These are phyloP conservation scores for Cataglyphis livida DNA, from an alignment of 2,888 invertebrate species.

Conservation along the genomic window DNA sequence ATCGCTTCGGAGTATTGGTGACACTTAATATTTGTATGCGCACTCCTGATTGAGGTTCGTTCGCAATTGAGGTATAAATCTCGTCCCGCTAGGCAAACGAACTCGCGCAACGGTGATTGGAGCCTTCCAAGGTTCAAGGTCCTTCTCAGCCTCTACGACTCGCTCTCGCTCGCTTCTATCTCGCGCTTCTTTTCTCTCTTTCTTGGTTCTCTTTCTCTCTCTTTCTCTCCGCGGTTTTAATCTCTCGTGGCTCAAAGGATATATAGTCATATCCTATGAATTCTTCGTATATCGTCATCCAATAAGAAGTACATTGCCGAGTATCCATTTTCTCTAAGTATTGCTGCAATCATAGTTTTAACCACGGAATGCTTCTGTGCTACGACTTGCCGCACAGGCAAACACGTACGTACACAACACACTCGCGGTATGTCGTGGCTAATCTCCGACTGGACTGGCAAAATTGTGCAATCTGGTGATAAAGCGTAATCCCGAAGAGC, in stretches of 20 bases:
- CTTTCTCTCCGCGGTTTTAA: conserved; percentile 54
- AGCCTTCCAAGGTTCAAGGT: conserved; percentile 67
- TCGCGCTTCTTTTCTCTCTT: background rate
- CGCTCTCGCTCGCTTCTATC: conserved; percentile 36
- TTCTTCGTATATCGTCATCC: conserved; percentile 68
- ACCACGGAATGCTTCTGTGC: conserved; percentile 71
- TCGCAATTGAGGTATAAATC: conserved; percentile 61
- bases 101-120: conserved; percentile 59
- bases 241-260: conserved; percentile 52
- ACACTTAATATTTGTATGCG: conserved; percentile 30
- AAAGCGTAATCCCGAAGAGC: conserved; percentile 30
- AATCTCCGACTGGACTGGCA: conserved; percentile 55
- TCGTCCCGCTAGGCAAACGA: conserved; percentile 60
- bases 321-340: conserved; percentile 67
- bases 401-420: background rate
- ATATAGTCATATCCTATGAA: conserved; percentile 62
- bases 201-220: conserved; percentile 2
- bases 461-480: conserved; percentile 59
- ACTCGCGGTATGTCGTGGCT: conserved; percentile 13
- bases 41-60: conserved; percentile 29
- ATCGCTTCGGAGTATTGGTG: conserved; percentile 32
- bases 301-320: conserved; percentile 70
- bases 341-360: conserved; percentile 56
- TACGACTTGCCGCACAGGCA: conserved; percentile 58
- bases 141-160: conserved; percentile 32